Percentiles rank a stretch among this genome's conserved stretches.
These are phyloP conservation scores for Trididemnum clinides DNA, from an alignment of 23 tunicate genomes.

Conservation along the genomic window DNA sequence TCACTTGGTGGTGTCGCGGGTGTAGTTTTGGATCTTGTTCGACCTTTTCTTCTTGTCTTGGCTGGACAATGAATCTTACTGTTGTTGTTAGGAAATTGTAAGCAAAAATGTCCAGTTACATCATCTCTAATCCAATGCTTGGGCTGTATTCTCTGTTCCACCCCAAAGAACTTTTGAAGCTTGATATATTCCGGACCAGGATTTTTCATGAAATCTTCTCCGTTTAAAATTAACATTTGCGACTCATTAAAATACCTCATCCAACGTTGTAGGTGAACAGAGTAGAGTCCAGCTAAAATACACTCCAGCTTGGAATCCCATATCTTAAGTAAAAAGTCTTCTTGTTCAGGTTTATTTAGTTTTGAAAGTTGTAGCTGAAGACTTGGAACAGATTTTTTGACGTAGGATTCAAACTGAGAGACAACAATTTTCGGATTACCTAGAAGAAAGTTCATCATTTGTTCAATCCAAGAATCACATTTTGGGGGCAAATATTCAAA, in stretches of 20 bases:
- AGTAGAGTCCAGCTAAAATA: slow-evolving; percentile 17
- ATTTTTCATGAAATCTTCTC: slow-evolving; percentile 13
- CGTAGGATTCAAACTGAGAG: background rate
- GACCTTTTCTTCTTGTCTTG: background rate
- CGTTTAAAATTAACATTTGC: background rate
- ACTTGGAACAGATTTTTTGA: background rate
- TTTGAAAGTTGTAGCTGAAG: background rate
- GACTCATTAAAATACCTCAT: background rate
- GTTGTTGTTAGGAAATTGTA: background rate
- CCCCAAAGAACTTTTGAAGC: slow-evolving; percentile 5
- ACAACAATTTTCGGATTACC: too few relatives aligned
- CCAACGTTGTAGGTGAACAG: slow-evolving; percentile 15
- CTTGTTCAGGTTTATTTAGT: background rate
- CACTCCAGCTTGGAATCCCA: background rate
- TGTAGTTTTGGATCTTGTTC: background rate
- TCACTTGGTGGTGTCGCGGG: background rate
- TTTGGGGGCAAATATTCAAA: too few relatives aligned
- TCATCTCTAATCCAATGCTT: slow-evolving; percentile 4
- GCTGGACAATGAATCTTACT: background rate
- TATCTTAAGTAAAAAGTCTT: background rate
- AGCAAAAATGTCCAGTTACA: slow-evolving; percentile 19
- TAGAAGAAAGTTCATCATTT: too few relatives aligned
- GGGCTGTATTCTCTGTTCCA: background rate
- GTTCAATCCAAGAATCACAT: too few relatives aligned
- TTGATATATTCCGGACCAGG: slow-evolving; percentile 28